Conservation (phyloP, 2,888 invertebrate genomes). For the Acanthosepion pharaonis region DNA sequence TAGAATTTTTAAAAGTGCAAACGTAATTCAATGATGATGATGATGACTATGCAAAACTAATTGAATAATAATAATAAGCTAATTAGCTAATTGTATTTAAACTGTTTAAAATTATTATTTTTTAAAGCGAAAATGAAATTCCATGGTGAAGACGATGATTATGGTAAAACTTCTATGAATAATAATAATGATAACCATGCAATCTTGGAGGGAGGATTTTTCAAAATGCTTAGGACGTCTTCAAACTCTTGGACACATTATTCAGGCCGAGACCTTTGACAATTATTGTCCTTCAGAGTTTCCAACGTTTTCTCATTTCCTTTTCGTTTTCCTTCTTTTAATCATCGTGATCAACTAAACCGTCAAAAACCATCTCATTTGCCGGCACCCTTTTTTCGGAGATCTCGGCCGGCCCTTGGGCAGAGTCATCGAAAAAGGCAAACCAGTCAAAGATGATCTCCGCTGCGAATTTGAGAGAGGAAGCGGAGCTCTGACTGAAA, state of each 20-base stretch:
- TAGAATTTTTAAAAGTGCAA: too few relatives aligned
- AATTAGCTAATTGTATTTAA: background rate
- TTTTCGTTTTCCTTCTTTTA: background rate
- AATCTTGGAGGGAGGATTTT: conserved; percentile 34
- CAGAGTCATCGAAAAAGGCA: conserved; percentile 33
- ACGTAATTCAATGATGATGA: background rate
- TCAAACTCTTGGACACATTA: background rate
- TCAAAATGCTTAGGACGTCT: conserved; percentile 17
- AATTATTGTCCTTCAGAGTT: background rate
- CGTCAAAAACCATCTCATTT: background rate
- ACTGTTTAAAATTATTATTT: background rate
- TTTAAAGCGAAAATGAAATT: too few relatives aligned
- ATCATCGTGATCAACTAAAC: background rate
- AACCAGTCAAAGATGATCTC: background rate
- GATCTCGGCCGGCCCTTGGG: background rate
- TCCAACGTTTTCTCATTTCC: background rate
- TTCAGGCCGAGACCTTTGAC: background rate
- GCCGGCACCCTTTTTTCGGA: conserved; percentile 9
- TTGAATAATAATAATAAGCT: too few relatives aligned
- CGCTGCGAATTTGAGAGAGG: background rate
- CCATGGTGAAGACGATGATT: background rate
- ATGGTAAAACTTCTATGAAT: background rate
- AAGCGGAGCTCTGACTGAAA: background rate
- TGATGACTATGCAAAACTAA: background rate
- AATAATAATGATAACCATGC: background rate